phyloP scores from a whole-genome alignment of 2,888 invertebrate genomes.

The Belgica antarctica region DNA sequence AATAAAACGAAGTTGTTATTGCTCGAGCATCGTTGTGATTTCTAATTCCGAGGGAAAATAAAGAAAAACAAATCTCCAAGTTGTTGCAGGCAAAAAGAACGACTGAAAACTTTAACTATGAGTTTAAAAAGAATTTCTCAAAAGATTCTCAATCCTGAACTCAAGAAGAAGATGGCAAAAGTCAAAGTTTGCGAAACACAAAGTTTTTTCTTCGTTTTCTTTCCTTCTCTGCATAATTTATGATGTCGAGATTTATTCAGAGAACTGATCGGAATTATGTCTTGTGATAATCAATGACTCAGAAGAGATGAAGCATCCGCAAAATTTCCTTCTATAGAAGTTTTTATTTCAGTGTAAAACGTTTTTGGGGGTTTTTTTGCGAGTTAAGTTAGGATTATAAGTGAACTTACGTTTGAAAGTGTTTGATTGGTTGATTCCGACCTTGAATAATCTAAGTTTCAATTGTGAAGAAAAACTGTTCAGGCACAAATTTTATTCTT shows the following conservation, averaged over 20 bases:
- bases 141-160: background rate
- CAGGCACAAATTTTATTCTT: too few relatives aligned
- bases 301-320: conserved; percentile 27
- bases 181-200: conserved; percentile 25
- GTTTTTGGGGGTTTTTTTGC: too few relatives aligned
- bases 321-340: background rate
- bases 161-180: conserved; percentile 13
- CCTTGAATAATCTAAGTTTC: too few relatives aligned
- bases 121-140: background rate
- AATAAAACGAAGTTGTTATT: background rate
- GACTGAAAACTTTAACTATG: too few relatives aligned
- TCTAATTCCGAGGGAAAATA: background rate
- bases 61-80: background rate
- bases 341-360: too few relatives aligned
- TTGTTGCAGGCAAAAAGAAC: conserved; percentile 3
- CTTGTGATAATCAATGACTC: conserved; percentile 39
- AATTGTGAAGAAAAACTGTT: too few relatives aligned
- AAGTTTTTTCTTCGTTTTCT: conserved; percentile 18
- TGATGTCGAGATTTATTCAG: conserved; percentile 31
- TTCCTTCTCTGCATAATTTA: conserved; percentile 37
- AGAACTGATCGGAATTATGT: conserved; percentile 39
- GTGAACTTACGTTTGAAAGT: too few relatives aligned
- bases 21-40: background rate
- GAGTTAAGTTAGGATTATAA: too few relatives aligned
- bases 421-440: too few relatives aligned